Conservation (phyloP, 2,888 invertebrate species). For the Tricholauxania praeusta region DNA sequence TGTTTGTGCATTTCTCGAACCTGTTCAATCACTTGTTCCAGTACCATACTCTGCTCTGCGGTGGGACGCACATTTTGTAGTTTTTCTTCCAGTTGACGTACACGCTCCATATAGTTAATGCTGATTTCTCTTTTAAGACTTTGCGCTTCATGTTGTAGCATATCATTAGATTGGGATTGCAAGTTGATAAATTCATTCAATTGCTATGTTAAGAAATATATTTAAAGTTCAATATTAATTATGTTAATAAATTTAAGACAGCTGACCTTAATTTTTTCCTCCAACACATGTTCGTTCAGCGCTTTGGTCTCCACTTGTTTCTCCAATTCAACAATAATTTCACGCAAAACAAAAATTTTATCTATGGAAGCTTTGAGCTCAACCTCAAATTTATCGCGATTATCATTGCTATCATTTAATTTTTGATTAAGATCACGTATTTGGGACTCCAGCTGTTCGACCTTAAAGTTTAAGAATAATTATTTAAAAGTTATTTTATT, state of each 20-base stretch:
- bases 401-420: constrained; percentile 73
- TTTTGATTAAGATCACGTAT: constrained; percentile 77
- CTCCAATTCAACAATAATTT: constrained; percentile 84
- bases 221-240: neutral
- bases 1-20: constrained; percentile 34
- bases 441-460: constrained; percentile 83
- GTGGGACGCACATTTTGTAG: constrained; percentile 69
- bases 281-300: constrained; percentile 74
- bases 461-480: constrained; percentile 69
- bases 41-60: constrained; percentile 69
- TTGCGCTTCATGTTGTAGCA: constrained; percentile 63
- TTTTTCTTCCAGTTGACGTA: constrained; percentile 68
- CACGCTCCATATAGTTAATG: constrained; percentile 61
- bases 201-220: constrained; percentile 50
- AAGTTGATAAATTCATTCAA: constrained; percentile 61
- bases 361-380: constrained; percentile 82
- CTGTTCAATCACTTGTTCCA: constrained; percentile 69
- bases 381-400: constrained; percentile 75
- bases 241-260: neutral
- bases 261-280: constrained; percentile 68
- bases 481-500: neutral
- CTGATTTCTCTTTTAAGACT: constrained; percentile 63
- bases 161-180: constrained; percentile 63
- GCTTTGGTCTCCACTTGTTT: constrained; percentile 78
- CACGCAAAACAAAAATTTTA: constrained; percentile 79